Evolutionary conservation across 2,113 vertebrate species (phyloP), one percentile per base, ranked within the genome.

Genomic region (Melanocharis versteri): DNA sequence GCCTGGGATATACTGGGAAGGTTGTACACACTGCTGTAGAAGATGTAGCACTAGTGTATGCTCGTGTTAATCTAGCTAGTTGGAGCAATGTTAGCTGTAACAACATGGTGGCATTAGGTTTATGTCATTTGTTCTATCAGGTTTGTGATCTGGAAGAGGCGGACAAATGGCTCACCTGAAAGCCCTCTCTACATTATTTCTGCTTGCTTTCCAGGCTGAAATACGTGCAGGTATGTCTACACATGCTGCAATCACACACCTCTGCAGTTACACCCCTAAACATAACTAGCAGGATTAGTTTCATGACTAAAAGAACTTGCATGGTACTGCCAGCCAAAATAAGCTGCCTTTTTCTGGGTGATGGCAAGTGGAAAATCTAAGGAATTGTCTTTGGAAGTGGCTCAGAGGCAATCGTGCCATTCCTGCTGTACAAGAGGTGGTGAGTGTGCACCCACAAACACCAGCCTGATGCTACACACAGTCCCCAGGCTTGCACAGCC

Each of bases 401-500:
- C 45, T 71, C 30, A 7, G 24, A 77, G 39, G 45, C 30, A 64
- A 33, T 64, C 62, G 24, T 54, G 31, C 42, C 28, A 45, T 71
- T 84, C 31, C 26, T 45, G 57, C 40, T 35, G 28, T 45, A n/a
- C 48, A 24, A 7, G 56, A 10, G 37, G 13, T 0, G 0, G 16
- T 24, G 35, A 53, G 23, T 1, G 6, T 54, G 58, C 48, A 39
- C 51, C 47, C 56, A 68, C 44, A 39, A 35, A 13, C 60, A 56
- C 12, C 2, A 0, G 7, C 39, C 17, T 31, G 76, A 28, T 20
- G 14, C 57, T 45, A 8, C 37, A 4, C 0, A 26, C 61, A 19
- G 45, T 72, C 37, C n/a, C 66, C 4, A 1, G 8, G 39, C 72
- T 44, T 0, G 0, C 37, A 4, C 51, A 27, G 37, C 19, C 0